Conservation (phyloP, 2,113 vertebrate species). For the Plecturocebus donacophilus region DNA sequence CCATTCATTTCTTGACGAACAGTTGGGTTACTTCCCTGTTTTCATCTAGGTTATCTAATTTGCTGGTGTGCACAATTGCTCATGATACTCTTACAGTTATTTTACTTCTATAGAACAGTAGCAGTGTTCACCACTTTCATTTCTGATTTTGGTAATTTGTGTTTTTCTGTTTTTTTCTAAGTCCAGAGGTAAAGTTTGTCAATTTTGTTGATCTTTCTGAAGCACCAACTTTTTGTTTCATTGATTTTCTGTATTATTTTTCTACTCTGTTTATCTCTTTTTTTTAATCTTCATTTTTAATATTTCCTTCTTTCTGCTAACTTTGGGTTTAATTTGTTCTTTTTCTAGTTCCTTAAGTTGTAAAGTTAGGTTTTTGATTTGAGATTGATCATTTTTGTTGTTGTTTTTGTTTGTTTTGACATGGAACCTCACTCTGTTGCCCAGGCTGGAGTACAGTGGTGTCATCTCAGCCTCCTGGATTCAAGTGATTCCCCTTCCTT, state of each 20-base stretch:
- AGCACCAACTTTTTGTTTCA: background rate
- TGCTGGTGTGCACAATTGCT: background rate
- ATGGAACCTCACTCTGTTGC: too few relatives aligned
- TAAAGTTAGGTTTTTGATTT: background rate
- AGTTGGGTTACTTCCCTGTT: background rate
- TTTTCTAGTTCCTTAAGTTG: background rate
- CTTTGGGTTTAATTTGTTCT: background rate
- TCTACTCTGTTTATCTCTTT: background rate
- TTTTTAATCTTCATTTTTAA: background rate
- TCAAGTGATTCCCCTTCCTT: too few relatives aligned
- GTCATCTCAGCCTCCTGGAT: too few relatives aligned
- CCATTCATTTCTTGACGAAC: background rate
- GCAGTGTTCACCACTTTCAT: background rate
- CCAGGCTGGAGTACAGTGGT: too few relatives aligned
- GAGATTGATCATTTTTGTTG: background rate
- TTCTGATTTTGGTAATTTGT: background rate
- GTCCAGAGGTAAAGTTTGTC: background rate
- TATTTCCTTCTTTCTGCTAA: background rate
- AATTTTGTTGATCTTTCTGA: background rate
- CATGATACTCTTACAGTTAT: background rate
- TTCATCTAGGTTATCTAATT: background rate
- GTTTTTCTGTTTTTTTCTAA: background rate
- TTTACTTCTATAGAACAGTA: background rate
- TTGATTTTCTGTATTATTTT: background rate
- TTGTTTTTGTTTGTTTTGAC: background rate